Evolutionary conservation across 2,797 vertebrate genomes (phyloP).

Genomic region (Pithecia hirsuta): DNA sequence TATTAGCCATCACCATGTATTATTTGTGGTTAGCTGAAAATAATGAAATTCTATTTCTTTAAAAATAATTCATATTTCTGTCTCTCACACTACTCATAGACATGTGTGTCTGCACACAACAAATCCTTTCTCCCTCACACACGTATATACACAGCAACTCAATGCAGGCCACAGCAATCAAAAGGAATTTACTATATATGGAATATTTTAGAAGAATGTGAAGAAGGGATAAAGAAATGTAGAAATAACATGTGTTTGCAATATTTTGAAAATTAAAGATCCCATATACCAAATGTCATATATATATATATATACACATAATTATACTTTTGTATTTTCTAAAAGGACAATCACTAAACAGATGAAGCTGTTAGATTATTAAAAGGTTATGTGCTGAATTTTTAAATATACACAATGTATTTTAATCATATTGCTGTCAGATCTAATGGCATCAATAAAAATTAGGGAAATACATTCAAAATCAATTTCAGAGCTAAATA

Average conservation of each 20-base stretch:
- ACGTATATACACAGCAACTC: not conserved
- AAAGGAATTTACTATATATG: not conserved
- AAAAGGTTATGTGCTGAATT: slow-evolving; percentile 55
- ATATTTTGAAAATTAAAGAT: slow-evolving; percentile 66
- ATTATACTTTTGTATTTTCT: slow-evolving; percentile 45
- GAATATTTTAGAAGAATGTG: not conserved
- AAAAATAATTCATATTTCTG: not conserved
- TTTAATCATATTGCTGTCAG: slow-evolving; percentile 29
- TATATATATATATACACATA: slow-evolving; percentile 34
- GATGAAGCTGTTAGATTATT: slow-evolving; percentile 57
- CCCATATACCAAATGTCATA: slow-evolving; percentile 50
- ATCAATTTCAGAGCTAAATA: slow-evolving; percentile 22
- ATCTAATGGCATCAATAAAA: slow-evolving; percentile 44
- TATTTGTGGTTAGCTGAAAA: not conserved
- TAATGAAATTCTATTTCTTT: not conserved
- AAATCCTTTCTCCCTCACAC: not conserved
- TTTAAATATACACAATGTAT: slow-evolving; percentile 51
- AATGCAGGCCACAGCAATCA: not conserved
- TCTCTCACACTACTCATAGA: not conserved
- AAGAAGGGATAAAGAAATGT: slow-evolving; percentile 4
- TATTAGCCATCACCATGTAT: not conserved
- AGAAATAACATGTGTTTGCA: not conserved
- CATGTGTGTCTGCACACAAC: not conserved
- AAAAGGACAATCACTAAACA: slow-evolving; percentile 49
- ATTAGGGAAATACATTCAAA: slow-evolving; percentile 17